Base-by-base conservation (phyloP, 2,888 invertebrate genomes). In the Chromoteleia sp. region DNA sequence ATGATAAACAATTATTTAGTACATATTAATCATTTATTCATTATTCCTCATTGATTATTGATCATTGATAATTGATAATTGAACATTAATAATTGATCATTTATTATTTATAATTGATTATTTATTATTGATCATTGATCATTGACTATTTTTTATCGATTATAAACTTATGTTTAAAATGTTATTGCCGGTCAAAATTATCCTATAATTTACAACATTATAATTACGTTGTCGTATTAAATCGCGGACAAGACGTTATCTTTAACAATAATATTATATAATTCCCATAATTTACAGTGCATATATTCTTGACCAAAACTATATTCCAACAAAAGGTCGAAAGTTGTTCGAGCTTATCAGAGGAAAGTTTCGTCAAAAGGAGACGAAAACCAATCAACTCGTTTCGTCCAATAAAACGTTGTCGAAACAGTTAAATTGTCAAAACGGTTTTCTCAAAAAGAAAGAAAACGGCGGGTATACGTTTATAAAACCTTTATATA, bases 401-500 rank as follows among this genome's bases (percentile, higher is more conserved):
- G 25, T 10, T 50, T 58, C 21, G 3, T 50, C 7, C 14, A 52
- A 52, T 52, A 52, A 52, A 52, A 52, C 3, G 10, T 52, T 15
- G 8, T 52, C 17, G 0, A 30, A 29, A 65, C n/a, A n/a, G n/a
- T n/a, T n/a, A n/a, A 65, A 25, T 8, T 10, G 3, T 39, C 10
- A 39, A 58, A 70, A 70, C n/a, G n/a, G 21, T 39, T 36, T n/a
- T 59, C 25, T 67, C 54, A 15, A n/a, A 33, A 14, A 19, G 45
- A 68, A 25, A 39, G 21, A 25, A 50, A 59, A n/a, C 12, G 30
- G 6, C 12, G 19, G n/a, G 56, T 75, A 65, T 59, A 67, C 10
- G 43, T 39, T 30, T 68, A 68, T 76, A 76, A 68, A 76, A 76
- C 52, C 15, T 68, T 52, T 76, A 48, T 76, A 67, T 68, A 54